A percentile compares a stretch with the other conserved stretches of the same genome.
Evolutionary conservation across 2,888 invertebrate species (phyloP).

Genomic region (Rhogogaster chlorosoma): DNA sequence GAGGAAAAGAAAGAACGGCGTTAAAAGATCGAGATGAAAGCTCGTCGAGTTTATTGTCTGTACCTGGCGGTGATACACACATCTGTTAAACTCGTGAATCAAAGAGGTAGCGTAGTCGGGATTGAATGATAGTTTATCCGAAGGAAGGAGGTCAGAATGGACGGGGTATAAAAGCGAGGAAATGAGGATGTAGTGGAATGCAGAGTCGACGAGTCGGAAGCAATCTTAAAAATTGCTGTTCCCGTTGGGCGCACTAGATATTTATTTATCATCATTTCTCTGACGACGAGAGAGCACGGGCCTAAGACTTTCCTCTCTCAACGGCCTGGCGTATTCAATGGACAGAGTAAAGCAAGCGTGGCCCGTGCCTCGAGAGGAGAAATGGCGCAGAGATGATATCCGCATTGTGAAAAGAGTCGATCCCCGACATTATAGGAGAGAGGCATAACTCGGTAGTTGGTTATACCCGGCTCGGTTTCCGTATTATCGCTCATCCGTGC

Average conservation of each 20-base stretch:
- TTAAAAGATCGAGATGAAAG: not conserved
- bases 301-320: conserved; percentile 6
- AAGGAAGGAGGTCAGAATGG: too few relatives aligned
- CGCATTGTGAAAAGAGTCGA: not conserved
- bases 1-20: not conserved
- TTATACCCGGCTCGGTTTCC: not conserved
- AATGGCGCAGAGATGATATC: not conserved
- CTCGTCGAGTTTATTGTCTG: not conserved
- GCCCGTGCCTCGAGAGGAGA: not conserved
- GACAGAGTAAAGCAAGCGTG: not conserved
- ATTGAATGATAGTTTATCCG: too few relatives aligned
- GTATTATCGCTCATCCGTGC: conserved; percentile 40
- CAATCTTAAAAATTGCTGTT: conserved; percentile 44
- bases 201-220: conserved; percentile 51
- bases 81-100: too few relatives aligned
- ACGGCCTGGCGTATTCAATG: not conserved
- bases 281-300: not conserved
- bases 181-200: conserved; percentile 37
- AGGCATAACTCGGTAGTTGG: not conserved
- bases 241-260: conserved; percentile 1
- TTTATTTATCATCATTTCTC: not conserved
- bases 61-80: not conserved
- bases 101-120: too few relatives aligned
- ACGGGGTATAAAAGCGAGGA: not conserved
- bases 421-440: not conserved